Evolutionary conservation across 2,797 vertebrate species (phyloP), one percentile per base, ranked within the genome.

Genomic region (Ptychobarbus kaznakovi): DNA sequence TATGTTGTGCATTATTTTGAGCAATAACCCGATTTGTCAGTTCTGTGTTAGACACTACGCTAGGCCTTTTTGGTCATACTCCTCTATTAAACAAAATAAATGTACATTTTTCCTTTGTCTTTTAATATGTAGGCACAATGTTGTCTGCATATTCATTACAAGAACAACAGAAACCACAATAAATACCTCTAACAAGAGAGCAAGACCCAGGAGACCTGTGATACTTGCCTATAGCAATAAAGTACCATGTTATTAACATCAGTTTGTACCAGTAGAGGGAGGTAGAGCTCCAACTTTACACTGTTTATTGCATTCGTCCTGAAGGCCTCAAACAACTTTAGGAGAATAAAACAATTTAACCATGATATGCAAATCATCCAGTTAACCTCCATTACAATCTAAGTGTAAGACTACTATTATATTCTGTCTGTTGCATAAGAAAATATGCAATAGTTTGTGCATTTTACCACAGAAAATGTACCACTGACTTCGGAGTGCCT

Each of bases 281-380:
- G 66, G 9, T n/a, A 77, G n/a, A 87, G 83, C 49, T 85, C 42
- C 28, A 77, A 42, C 51, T 49, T 61, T 28, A 38, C n/a, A 69
- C 25, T 42, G 16, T 40, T 22, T 11, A 38, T 2, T 65, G 56
- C 42, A 49, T 65, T 82, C 63, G 18, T 28, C 10, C 10, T 32
- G 40, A 84, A 79, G 83, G 73, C 82, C 82, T 66, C 5, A 68
- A 28, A 76, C 46, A 53, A 40, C 46, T 49, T 46, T 44, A 44
- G 11, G 11, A 63, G 12, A 69, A 53, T n/a, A 49, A n/a, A 42
- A 40, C 22, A 22, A 22, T 16, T 25, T 44, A 40, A 63, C n/a
- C 15, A 44, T 18, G 9, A 13, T 42, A 22, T 42, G 8, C 13
- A 44, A 9, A n/a, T 69, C 4, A 38, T 42, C 1, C 12, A 13